A percentile compares a stretch with the other conserved stretches of the same genome.
Evolutionary conservation across 2,797 vertebrate genomes (phyloP).

Genomic region (Percopsis omiscomaycus): DNA sequence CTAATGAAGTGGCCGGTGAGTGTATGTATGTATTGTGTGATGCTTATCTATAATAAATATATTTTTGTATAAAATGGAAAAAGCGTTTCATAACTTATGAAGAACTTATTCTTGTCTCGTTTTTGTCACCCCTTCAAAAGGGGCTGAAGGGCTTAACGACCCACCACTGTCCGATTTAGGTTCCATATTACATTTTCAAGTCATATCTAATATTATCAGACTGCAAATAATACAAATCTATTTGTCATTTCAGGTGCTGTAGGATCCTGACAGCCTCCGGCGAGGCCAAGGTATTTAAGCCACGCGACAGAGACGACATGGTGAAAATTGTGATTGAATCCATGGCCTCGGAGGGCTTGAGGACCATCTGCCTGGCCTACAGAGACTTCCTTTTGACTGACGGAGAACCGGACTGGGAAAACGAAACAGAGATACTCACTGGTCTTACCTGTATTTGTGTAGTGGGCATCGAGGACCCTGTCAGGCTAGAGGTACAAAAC

Average conservation of each 20-base stretch:
- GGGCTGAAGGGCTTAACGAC: too few species aligned
- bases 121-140: too few species aligned
- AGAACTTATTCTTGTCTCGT: too few species aligned
- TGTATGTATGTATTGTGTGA: too few species aligned
- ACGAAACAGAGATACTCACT: constrained; percentile 84
- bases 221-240: too few species aligned
- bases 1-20: too few species aligned
- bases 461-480: constrained; percentile 97
- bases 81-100: too few species aligned
- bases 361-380: constrained; percentile 96
- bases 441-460: constrained; percentile 91
- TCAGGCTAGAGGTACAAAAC: constrained; percentile 88
- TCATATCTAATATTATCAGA: too few species aligned
- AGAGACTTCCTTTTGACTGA: constrained; percentile 84
- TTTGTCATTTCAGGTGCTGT: constrained; percentile 82
- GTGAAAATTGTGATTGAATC: constrained; percentile 92
- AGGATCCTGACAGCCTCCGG: constrained; percentile 81
- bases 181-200: too few species aligned
- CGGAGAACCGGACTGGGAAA: constrained; percentile 93
- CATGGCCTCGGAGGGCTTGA: constrained; percentile 94
- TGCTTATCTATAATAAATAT: too few species aligned
- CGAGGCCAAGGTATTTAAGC: constrained; percentile 82
- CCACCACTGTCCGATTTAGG: too few species aligned
- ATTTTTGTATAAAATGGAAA: too few species aligned
- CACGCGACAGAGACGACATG: constrained; percentile 87